Percentiles rank a stretch among this genome's conserved stretches.
Evolutionary conservation across 2,797 vertebrate genomes (phyloP).

Genomic region (Centroberyx gerrardi): DNA sequence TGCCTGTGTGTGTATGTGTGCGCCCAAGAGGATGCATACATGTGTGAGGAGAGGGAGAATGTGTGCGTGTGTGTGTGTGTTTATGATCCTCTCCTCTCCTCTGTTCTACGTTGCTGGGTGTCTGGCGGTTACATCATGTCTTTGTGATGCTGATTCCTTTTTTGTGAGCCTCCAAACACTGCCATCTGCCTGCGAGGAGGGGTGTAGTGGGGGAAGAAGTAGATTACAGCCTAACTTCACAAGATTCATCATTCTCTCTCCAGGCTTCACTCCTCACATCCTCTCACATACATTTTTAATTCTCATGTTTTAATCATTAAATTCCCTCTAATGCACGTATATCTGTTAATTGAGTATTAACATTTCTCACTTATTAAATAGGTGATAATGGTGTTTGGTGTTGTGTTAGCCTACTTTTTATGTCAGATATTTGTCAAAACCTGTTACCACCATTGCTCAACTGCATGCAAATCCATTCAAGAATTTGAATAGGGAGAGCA

Average conservation of each 20-base stretch:
- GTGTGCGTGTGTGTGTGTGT: slow-evolving; percentile 9
- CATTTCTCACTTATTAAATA: neutral
- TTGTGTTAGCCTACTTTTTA: neutral
- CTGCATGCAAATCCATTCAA: neutral
- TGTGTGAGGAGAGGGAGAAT: slow-evolving; percentile 10
- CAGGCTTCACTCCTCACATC: neutral
- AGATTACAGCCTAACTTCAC: slow-evolving; percentile 31
- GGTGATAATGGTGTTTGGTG: neutral
- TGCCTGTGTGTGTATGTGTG: slow-evolving; percentile 18
- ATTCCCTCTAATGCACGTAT: neutral
- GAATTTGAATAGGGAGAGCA: neutral
- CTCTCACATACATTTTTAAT: neutral
- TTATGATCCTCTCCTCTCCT: slow-evolving; percentile 25
- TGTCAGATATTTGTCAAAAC: neutral
- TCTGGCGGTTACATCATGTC: slow-evolving; percentile 83
- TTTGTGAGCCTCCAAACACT: slow-evolving; percentile 71
- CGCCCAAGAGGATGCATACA: neutral
- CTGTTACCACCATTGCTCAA: neutral
- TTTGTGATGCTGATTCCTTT: slow-evolving; percentile 76
- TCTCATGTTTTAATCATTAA: neutral
- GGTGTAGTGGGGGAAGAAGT: slow-evolving; percentile 44
- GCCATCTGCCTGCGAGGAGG: slow-evolving; percentile 85
- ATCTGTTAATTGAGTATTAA: neutral
- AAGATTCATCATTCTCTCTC: slow-evolving; percentile 19
- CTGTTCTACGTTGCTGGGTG: slow-evolving; percentile 61